phyloP scores from a whole-genome alignment of 2,113 vertebrate genomes.

The Nasalis larvatus region DNA sequence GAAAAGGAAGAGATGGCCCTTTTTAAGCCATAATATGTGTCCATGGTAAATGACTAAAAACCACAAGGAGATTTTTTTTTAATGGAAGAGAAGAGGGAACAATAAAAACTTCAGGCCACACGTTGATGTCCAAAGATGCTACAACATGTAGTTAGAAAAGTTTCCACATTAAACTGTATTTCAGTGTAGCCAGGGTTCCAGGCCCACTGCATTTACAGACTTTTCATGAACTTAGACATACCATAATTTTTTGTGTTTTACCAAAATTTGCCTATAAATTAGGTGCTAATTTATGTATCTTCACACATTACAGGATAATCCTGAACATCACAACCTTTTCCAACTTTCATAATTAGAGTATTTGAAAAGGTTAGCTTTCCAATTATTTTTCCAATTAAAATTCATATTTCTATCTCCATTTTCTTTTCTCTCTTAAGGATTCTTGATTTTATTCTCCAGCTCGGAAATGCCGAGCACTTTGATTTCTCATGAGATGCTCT shows the following conservation, averaged over 20 bases:
- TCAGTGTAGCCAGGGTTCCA: slow-evolving; percentile 20
- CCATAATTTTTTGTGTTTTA: slow-evolving; percentile 9
- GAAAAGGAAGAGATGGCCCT: slow-evolving; percentile 31
- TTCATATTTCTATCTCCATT: slow-evolving; percentile 15
- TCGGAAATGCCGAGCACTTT: slow-evolving; percentile 53
- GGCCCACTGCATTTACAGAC: neutral
- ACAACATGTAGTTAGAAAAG: slow-evolving; percentile 17
- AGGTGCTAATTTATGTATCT: slow-evolving; percentile 23
- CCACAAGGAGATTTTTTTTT: neutral
- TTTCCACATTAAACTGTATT: slow-evolving; percentile 39
- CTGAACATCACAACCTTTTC: slow-evolving; percentile 12
- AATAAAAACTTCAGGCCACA: slow-evolving; percentile 41
- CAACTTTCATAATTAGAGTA: slow-evolving; percentile 36
- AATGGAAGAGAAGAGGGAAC: neutral
- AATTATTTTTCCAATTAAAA: slow-evolving; percentile 45
- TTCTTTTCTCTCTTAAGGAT: slow-evolving; percentile 40
- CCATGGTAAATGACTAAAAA: slow-evolving; percentile 44
- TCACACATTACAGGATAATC: slow-evolving; percentile 31
- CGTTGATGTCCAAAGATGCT: slow-evolving; percentile 49
- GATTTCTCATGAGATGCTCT: slow-evolving; percentile 49
- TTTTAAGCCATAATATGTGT: slow-evolving; percentile 25
- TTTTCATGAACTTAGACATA: slow-evolving; percentile 40
- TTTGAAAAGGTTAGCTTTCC: slow-evolving; percentile 20
- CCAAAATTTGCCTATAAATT: slow-evolving; percentile 39
- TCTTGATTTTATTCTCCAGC: slow-evolving; percentile 45